Percentiles rank a stretch among this genome's conserved stretches.
Conservation (phyloP, 2,888 invertebrate genomes). For the Macaria liturata region DNA sequence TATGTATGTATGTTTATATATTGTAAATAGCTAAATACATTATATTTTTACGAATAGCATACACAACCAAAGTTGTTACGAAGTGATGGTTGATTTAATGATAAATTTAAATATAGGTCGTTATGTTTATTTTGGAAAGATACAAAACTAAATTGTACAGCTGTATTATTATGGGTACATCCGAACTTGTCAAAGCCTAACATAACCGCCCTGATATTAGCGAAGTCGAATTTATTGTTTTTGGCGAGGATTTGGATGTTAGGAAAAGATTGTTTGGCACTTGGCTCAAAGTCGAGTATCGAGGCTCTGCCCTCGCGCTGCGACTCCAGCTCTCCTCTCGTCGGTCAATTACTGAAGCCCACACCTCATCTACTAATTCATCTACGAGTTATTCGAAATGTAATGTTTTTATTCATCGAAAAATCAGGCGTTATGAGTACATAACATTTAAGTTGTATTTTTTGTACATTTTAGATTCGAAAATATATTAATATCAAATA, state of each 20-base stretch:
- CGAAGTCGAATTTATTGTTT: slow-evolving; percentile 74
- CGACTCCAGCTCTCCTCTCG: slow-evolving; percentile 64
- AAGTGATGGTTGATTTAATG: slow-evolving; percentile 84
- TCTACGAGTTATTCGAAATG: slow-evolving; percentile 60
- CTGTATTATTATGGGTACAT: slow-evolving; percentile 63
- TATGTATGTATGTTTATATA: slow-evolving; percentile 84
- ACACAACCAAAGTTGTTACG: slow-evolving; percentile 85
- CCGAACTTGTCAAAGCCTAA: slow-evolving; percentile 71
- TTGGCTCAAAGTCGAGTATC: slow-evolving; percentile 46
- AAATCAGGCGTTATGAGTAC: slow-evolving; percentile 83
- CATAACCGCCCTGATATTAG: slow-evolving; percentile 80
- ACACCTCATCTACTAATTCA: slow-evolving; percentile 54
- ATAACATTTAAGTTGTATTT: slow-evolving; percentile 88
- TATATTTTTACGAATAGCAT: slow-evolving; percentile 84
- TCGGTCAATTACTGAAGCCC: slow-evolving; percentile 74
- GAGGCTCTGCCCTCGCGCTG: slow-evolving; percentile 67
- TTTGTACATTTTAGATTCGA: slow-evolving; percentile 90
- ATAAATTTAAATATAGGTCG: slow-evolving; percentile 78
- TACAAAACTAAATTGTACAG: slow-evolving; percentile 64
- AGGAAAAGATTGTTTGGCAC: slow-evolving; percentile 39
- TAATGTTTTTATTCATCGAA: slow-evolving; percentile 66
- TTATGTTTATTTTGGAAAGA: slow-evolving; percentile 78
- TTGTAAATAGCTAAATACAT: slow-evolving; percentile 81
- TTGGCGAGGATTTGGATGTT: slow-evolving; percentile 58
- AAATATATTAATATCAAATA: slow-evolving; percentile 87